Base-by-base conservation (phyloP, 2,888 invertebrate species). In the Blastobasis adustella region DNA sequence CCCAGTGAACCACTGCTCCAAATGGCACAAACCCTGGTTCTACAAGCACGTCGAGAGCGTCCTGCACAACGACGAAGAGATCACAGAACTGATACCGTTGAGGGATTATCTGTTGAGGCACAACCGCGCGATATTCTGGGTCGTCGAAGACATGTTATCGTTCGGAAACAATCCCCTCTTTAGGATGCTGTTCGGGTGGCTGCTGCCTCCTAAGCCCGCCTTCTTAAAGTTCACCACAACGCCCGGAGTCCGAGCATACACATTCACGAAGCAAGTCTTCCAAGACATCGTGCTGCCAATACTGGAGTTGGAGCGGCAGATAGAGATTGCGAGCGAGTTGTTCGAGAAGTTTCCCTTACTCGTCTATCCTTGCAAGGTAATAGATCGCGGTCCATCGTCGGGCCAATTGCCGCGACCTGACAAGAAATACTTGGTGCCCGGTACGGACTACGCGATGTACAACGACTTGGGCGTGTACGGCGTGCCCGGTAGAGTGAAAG, bases 181-280 rank as follows among this genome's bases (percentile, higher is more conserved):
- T 66, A 82, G 92, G 53, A 67, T 84, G 4, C 60, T 92, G 0
- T 90, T 93, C 61, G 93, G 93, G 0, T 93, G 93, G 92, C 71
- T 93, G 0, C 67, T 93, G 38, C 93, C 93, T 0, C 93, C 93
- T 0, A 93, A 93, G 66, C 92, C 92, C 4, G 93, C 93, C 0
- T 93, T 93, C 67, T 69, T 93, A n/a, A 93, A 93, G 66, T 92
- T 91, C 75, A 92, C 93, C 0, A 93, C 93, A 0, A 93, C 93
- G 0, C 91, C 92, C 0, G 92, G 92, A 7, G 85, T 93, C 0
- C 71, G 93, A 54, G 92, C 91, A 0, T 92, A 92, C 70, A 93
- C 93, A 0, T 93, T 93, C 65, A 92, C 92, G 0, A 92, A 91
- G 63, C 93, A 93, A 80, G 92, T 93, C 0, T 93, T 93, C 71